Evolutionary conservation across 2,113 vertebrate genomes (phyloP).

Genomic region (Antechinus flavipes): DNA sequence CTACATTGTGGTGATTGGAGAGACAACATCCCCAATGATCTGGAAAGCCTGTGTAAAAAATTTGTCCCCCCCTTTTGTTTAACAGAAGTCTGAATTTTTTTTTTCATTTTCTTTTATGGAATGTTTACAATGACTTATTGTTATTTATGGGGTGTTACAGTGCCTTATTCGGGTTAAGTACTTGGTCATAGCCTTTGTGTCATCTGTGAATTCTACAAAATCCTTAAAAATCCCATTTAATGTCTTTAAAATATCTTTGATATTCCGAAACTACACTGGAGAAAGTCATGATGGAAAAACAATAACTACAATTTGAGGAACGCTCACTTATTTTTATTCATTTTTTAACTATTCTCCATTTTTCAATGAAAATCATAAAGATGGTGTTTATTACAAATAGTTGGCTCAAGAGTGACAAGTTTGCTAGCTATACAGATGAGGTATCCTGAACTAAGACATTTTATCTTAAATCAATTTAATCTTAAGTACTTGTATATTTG

Average conservation of each 20-base stretch:
- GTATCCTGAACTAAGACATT: background rate
- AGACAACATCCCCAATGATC: background rate
- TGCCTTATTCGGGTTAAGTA: background rate
- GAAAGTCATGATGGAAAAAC: background rate
- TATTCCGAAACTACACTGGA: background rate
- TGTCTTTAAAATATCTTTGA: background rate
- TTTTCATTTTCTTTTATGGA: background rate
- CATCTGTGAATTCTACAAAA: background rate
- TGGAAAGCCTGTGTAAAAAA: background rate
- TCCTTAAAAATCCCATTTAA: background rate
- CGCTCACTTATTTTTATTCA: background rate
- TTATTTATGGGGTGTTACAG: too few species aligned
- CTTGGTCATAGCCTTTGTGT: background rate
- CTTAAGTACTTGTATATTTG: background rate
- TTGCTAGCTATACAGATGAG: background rate
- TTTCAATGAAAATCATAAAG: background rate
- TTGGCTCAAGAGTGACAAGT: background rate
- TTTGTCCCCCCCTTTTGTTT: background rate
- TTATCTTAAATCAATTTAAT: background rate
- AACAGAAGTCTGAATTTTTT: background rate
- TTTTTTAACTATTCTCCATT: background rate
- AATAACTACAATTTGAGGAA: background rate
- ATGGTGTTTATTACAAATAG: background rate
- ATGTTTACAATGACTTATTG: background rate
- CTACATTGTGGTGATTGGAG: background rate